phyloP scores from a whole-genome alignment of 2,113 vertebrate genomes.

The Sinocyclocheilus anophthalmus region DNA sequence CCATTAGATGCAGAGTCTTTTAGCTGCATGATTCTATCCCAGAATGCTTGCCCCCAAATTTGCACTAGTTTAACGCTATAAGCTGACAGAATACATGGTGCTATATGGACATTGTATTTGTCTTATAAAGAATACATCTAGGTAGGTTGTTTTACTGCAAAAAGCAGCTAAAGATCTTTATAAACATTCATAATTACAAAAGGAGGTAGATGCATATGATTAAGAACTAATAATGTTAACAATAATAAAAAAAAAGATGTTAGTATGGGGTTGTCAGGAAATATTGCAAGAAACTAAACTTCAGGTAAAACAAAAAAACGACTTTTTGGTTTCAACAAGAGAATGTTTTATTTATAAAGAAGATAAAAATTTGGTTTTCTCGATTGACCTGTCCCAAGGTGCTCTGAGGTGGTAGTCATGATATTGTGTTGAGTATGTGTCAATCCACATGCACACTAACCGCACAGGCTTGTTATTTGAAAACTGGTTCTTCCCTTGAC shows the following conservation, averaged over 20 bases:
- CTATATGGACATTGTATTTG: slow-evolving; percentile 64
- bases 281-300: background rate
- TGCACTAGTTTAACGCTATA: slow-evolving; percentile 62
- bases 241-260: too few relatives aligned
- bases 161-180: background rate
- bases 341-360: background rate
- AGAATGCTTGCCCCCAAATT: slow-evolving; percentile 71
- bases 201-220: background rate
- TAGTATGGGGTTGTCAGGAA: background rate
- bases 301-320: too few relatives aligned
- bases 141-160: background rate
- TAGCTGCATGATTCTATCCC: slow-evolving; percentile 85
- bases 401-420: slow-evolving; percentile 51
- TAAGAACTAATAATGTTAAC: background rate
- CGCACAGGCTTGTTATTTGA: slow-evolving; percentile 52
- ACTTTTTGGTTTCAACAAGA: background rate
- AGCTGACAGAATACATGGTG: slow-evolving; percentile 65
- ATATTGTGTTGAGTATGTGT: slow-evolving; percentile 28
- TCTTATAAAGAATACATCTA: slow-evolving; percentile 21
- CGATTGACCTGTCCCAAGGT: slow-evolving; percentile 40
- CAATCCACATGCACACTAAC: slow-evolving; percentile 30
- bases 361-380: background rate
- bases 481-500: slow-evolving; percentile 69
- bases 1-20: slow-evolving; percentile 77
- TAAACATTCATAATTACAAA: background rate